phyloP scores from a whole-genome alignment of 2,888 invertebrate species.

The Actias luna region DNA sequence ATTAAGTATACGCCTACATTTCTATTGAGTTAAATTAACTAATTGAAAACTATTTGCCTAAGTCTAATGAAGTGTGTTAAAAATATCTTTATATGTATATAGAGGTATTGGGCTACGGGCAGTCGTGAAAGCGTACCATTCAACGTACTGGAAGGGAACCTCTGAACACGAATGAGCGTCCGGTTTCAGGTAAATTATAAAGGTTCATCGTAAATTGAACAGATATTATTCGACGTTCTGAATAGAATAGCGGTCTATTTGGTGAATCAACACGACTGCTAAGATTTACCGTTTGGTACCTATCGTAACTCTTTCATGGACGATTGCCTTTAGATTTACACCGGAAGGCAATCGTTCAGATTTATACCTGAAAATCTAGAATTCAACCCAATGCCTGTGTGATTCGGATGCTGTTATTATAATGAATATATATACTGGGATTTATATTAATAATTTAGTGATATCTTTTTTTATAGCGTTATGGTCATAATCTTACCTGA shows the following conservation, averaged over 20 bases:
- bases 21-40: too few species aligned
- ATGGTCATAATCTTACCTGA: too few species aligned
- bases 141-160: not conserved
- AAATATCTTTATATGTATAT: not conserved
- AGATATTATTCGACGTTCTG: not conserved
- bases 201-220: slow-evolving; percentile 10
- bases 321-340: slow-evolving; percentile 4
- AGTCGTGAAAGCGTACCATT: not conserved
- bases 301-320: slow-evolving; percentile 5
- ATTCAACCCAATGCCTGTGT: not conserved
- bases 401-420: not conserved
- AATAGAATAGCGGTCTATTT: slow-evolving; percentile 2
- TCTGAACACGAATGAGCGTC: not conserved
- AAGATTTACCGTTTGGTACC: not conserved
- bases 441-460: too few species aligned
- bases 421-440: too few species aligned
- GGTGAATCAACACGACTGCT: slow-evolving; percentile 5
- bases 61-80: not conserved
- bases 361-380: slow-evolving; percentile 4
- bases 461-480: too few species aligned
- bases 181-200: slow-evolving; percentile 1
- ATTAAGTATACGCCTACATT: too few species aligned
- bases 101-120: not conserved
- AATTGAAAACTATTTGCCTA: not conserved
- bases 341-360: not conserved